Evolutionary conservation across 2,797 vertebrate genomes (phyloP), one percentile per base, ranked within the genome.

Genomic region (Florisuga fusca): DNA sequence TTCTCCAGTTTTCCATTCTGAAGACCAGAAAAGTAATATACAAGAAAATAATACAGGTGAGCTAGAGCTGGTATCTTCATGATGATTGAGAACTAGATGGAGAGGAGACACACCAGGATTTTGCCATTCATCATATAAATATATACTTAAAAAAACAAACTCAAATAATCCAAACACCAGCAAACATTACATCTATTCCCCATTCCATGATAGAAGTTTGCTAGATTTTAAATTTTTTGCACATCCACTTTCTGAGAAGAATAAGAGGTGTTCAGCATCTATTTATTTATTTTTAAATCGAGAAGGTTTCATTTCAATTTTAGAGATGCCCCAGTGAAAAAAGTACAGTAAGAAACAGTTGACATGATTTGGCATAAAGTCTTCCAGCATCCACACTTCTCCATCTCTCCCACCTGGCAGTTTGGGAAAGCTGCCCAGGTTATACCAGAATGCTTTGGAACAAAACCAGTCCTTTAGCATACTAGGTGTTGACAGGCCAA

Each of bases 401-500:
- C 68, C 72, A 91, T 83, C 58, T 91, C 78, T 78, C 95, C 93
- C 89, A 95, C 93, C 95, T 97, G 94, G 89, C 84, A 95, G 75
- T 38, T 93, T 96, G 91, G 96, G 95, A 96, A 96, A 94, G 76
- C 22, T 97, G 94, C 94, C 96, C 93, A 95, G 87, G 94, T 95
- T 96, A 81, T 66, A 94, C 91, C 95, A 96, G 93, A 96, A 95
- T 96, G 93, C 91, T 93, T 84, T 96, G 95, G 94, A 96, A 95
- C 71, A 94, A 79, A 95, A 93, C 80, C 85, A 91, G 63, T 94
- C 66, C 66, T 88, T 86, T 58, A 96, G 69, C 90, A 76, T 76
- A 81, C 85, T 93, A 96, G 91, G 95, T 96, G 96, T 96, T 96
- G 96, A 96, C 95, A 96, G 93, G 91, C 91, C 96, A 96, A 94